Evolutionary conservation across 1,140 invertebrate genomes (phyloP).

Genomic region (Drosophila lacertosa): DNA sequence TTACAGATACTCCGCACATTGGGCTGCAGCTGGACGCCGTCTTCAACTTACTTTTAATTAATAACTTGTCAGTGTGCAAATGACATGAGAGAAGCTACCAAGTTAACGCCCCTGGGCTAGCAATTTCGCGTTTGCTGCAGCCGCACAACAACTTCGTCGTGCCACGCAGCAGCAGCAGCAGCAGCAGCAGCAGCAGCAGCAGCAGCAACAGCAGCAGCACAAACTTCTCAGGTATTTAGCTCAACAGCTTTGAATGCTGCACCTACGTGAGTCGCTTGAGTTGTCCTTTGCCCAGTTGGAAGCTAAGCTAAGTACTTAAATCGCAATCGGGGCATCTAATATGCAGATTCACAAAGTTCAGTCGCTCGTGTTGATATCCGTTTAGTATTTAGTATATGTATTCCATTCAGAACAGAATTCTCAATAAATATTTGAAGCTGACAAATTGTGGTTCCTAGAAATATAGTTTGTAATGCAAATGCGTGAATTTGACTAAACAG

Average conservation of each 20-base stretch:
- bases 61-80: conserved; percentile 82
- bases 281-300: not conserved
- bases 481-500: too few relatives aligned
- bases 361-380: too few relatives aligned
- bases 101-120: conserved; percentile 68
- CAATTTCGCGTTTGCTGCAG: conserved; percentile 44
- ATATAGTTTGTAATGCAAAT: too few relatives aligned
- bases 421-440: too few relatives aligned
- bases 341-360: too few relatives aligned
- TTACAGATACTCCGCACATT: conserved; percentile 14
- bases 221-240: conserved; percentile 2
- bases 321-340: too few relatives aligned
- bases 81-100: conserved; percentile 75
- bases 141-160: conserved; percentile 1
- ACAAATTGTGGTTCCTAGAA: too few relatives aligned
- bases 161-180: too few relatives aligned
- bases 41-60: conserved; percentile 74
- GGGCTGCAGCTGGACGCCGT: not conserved
- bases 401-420: too few relatives aligned
- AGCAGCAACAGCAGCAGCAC: not conserved
- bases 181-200: not conserved
- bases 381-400: too few relatives aligned
- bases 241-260: not conserved
- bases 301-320: too few relatives aligned
- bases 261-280: not conserved